Evolutionary conservation across 2,888 invertebrate species (phyloP).

Genomic region (Tetropium fuscum): DNA sequence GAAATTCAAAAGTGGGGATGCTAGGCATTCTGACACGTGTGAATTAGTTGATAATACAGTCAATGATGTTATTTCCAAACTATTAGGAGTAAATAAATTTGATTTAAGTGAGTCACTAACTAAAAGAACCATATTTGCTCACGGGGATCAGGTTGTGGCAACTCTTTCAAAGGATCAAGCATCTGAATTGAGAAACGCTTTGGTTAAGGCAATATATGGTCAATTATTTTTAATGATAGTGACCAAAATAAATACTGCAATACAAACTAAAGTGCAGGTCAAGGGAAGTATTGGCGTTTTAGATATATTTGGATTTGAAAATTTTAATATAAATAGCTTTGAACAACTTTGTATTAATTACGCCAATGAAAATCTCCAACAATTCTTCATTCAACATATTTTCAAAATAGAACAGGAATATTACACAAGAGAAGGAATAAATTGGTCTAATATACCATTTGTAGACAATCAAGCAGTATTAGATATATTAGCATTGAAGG

Average conservation of each 20-base stretch:
- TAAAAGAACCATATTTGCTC: slow-evolving; percentile 85
- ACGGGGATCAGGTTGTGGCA: slow-evolving; percentile 85
- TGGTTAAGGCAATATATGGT: slow-evolving; percentile 94
- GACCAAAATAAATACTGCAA: slow-evolving; percentile 88
- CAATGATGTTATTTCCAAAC: slow-evolving; percentile 77
- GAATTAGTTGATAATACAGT: slow-evolving; percentile 81
- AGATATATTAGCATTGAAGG: slow-evolving; percentile 87
- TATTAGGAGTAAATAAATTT: slow-evolving; percentile 78
- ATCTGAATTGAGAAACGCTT: slow-evolving; percentile 88
- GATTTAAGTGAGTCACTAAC: slow-evolving; percentile 85
- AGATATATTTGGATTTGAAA: slow-evolving; percentile 98
- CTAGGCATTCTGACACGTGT: slow-evolving; percentile 88
- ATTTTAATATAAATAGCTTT: slow-evolving; percentile 91
- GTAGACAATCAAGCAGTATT: slow-evolving; percentile 93
- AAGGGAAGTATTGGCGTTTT: slow-evolving; percentile 81
- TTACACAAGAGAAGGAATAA: slow-evolving; percentile 90
- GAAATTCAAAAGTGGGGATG: slow-evolving; percentile 78
- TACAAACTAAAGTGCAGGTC: slow-evolving; percentile 72
- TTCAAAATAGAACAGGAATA: slow-evolving; percentile 97
- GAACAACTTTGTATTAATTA: slow-evolving; percentile 98
- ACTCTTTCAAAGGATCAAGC: slow-evolving; percentile 82
- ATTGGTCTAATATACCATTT: slow-evolving; percentile 92
- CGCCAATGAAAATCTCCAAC: slow-evolving; percentile 96
- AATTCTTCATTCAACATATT: slow-evolving; percentile 95
- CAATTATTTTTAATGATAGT: slow-evolving; percentile 91